A percentile compares a stretch with the other conserved stretches of the same genome.
These are phyloP conservation scores for Amia ocellicauda DNA, from an alignment of 2,113 vertebrate species.

Conservation along the genomic window DNA sequence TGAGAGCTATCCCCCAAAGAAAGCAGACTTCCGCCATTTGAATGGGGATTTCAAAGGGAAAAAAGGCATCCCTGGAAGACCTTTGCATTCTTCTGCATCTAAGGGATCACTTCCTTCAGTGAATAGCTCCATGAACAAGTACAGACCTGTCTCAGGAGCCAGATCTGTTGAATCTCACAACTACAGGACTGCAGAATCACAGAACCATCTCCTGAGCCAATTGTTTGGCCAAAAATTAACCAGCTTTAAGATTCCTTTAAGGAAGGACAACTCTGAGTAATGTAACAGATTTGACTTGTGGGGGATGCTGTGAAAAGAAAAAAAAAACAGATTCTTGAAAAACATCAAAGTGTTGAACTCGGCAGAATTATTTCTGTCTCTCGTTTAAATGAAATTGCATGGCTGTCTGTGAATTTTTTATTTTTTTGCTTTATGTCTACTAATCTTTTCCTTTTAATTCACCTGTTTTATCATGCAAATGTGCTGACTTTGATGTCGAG, in stretches of 20 bases:
- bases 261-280: constrained; percentile 87
- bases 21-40: constrained; percentile 58
- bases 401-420: constrained; percentile 75
- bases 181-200: constrained; percentile 87
- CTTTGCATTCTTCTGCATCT: constrained; percentile 65
- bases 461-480: constrained; percentile 73
- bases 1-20: constrained; percentile 69
- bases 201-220: constrained; percentile 92
- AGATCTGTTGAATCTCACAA: constrained; percentile 64
- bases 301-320: constrained; percentile 59
- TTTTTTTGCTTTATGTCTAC: constrained; percentile 76
- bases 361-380: constrained; percentile 64
- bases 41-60: constrained; percentile 72
- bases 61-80: constrained; percentile 69
- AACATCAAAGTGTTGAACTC: constrained; percentile 62
- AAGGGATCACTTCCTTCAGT: constrained; percentile 67
- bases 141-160: constrained; percentile 59
- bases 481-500: constrained; percentile 69
- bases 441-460: constrained; percentile 68
- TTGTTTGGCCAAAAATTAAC: constrained; percentile 96
- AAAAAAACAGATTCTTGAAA: constrained; percentile 49
- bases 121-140: constrained; percentile 68
- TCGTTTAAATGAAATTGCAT: constrained; percentile 81
- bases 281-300: constrained; percentile 55
- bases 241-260: constrained; percentile 97